These are phyloP conservation scores for Indicator maculatus DNA, from an alignment of 2,113 vertebrate species.

Conservation along the genomic window DNA sequence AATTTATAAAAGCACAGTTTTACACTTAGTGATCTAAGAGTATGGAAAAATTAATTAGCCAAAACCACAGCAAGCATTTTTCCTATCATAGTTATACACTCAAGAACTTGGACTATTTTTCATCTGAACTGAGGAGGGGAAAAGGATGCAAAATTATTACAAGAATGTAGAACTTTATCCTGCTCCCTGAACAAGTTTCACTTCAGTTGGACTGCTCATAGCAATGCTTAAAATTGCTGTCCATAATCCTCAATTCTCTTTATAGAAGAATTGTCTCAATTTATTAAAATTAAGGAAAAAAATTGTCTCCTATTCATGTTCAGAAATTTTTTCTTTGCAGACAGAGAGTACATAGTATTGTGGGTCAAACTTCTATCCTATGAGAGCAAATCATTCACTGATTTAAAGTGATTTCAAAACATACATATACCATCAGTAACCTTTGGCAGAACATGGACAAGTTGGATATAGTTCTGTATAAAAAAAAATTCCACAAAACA, in stretches of 20 bases:
- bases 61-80: not conserved
- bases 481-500: not conserved
- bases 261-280: not conserved
- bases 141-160: not conserved
- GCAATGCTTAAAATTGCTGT: not conserved
- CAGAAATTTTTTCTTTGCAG: not conserved
- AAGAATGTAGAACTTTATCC: not conserved
- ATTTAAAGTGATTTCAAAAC: not conserved
- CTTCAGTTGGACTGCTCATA: not conserved
- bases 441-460: not conserved
- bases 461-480: not conserved
- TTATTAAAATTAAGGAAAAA: not conserved
- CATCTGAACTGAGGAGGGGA: not conserved
- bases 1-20: not conserved
- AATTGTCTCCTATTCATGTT: not conserved
- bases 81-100: not conserved
- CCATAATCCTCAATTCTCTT: not conserved
- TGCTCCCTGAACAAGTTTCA: not conserved
- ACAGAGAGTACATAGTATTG: not conserved
- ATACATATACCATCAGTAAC: not conserved
- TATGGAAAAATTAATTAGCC: not conserved
- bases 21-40: not conserved
- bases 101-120: not conserved
- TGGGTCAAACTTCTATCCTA: not conserved
- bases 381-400: not conserved